Evolutionary conservation across 2,888 invertebrate genomes (phyloP).

Genomic region (Drosophila tripunctata): DNA sequence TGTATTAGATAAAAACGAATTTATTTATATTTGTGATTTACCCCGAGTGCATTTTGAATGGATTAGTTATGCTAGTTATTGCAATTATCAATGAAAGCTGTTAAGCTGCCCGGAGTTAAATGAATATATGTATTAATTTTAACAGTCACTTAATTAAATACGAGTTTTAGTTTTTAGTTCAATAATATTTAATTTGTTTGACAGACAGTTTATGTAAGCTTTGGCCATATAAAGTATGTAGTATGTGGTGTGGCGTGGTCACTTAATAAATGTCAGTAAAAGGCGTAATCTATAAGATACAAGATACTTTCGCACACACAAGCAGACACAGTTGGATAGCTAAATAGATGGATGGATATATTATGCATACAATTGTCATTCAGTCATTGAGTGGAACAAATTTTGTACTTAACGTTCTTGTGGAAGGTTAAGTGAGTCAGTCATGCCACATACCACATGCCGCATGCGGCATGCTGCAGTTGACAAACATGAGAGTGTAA

Average conservation of each 20-base stretch:
- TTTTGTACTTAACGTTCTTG: slow-evolving; percentile 33
- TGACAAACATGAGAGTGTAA: slow-evolving; percentile 53
- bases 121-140: neutral
- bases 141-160: neutral
- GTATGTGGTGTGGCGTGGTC: neutral
- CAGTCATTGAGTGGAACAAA: slow-evolving; percentile 43
- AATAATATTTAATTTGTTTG: too few species aligned
- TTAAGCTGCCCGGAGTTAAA: too few species aligned
- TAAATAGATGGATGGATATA: neutral
- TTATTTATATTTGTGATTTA: too few species aligned
- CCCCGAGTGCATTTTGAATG: too few species aligned
- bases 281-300: slow-evolving; percentile 26
- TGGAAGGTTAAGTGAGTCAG: slow-evolving; percentile 57
- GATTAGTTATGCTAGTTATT: too few species aligned
- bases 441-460: slow-evolving; percentile 20
- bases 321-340: neutral
- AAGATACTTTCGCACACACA: slow-evolving; percentile 7
- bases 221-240: neutral
- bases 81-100: too few species aligned
- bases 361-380: slow-evolving; percentile 13
- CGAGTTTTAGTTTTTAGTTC: slow-evolving; percentile 12
- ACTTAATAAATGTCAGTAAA: slow-evolving; percentile 9
- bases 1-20: too few species aligned
- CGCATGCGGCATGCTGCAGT: slow-evolving; percentile 14
- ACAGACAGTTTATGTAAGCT: neutral